phyloP scores from a whole-genome alignment of 2,113 vertebrate genomes.

The Amphiprion ocellaris region DNA sequence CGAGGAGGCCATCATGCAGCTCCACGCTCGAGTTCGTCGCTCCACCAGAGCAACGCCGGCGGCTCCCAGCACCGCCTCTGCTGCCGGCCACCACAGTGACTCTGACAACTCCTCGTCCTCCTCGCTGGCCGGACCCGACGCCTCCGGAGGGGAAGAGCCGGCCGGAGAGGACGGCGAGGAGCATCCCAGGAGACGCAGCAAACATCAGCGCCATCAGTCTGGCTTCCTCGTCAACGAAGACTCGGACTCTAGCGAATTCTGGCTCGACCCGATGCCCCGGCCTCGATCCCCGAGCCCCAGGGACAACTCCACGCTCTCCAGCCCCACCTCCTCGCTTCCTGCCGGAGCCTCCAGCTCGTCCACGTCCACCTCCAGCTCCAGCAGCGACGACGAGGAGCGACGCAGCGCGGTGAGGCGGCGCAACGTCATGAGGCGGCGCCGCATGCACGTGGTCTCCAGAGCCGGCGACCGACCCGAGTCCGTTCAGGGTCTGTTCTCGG shows the following conservation, averaged over 20 bases:
- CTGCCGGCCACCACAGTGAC: constrained; percentile 81
- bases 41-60: constrained; percentile 57
- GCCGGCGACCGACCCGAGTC: constrained; percentile 87
- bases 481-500: constrained; percentile 83
- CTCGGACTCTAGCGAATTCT: constrained; percentile 85
- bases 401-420: constrained; percentile 87
- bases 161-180: constrained; percentile 42
- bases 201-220: constrained; percentile 84
- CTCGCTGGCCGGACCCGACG: constrained; percentile 82
- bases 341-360: constrained; percentile 90
- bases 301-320: constrained; percentile 88
- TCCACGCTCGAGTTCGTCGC: constrained; percentile 90
- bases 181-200: constrained; percentile 52
- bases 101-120: constrained; percentile 91
- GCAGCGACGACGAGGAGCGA: constrained; percentile 87
- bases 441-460: constrained; percentile 81
- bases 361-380: constrained; percentile 89
- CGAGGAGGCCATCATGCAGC: constrained; percentile 96
- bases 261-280: constrained; percentile 92
- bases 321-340: constrained; percentile 86
- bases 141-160: constrained; percentile 66
- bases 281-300: constrained; percentile 94
- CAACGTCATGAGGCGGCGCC: constrained; percentile 89
- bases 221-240: constrained; percentile 93
- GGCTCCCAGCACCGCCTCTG: not conserved